These are phyloP conservation scores for Leptopilina clavipes DNA, from an alignment of 1,140 invertebrate species.

Conservation along the genomic window DNA sequence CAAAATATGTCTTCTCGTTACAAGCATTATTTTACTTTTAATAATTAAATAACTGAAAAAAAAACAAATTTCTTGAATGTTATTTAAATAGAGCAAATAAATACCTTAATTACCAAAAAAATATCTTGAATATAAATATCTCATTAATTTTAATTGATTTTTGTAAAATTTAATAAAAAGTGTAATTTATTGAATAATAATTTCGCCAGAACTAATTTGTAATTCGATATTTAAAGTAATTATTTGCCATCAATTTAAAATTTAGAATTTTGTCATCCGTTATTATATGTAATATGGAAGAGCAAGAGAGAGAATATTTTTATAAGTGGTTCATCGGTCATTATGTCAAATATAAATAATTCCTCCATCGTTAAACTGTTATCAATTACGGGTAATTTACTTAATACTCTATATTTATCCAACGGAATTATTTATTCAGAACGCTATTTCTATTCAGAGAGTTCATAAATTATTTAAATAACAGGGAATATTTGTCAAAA, in stretches of 20 bases:
- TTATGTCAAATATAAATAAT: conserved; percentile 21
- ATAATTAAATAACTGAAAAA: not conserved
- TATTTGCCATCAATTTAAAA: not conserved
- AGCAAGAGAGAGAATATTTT: not conserved
- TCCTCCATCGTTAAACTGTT: conserved; percentile 3
- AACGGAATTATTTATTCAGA: not conserved
- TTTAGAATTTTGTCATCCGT: conserved; percentile 8
- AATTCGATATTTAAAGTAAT: not conserved
- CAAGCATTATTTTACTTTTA: not conserved
- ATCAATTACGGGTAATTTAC: conserved; percentile 20
- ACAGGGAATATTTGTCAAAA: not conserved
- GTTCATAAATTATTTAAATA: conserved; percentile 9
- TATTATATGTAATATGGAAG: not conserved
- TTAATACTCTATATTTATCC: conserved; percentile 20
- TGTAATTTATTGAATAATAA: not conserved
- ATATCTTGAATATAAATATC: conserved; percentile 4
- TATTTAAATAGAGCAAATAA: not conserved
- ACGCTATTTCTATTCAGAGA: conserved; percentile 7
- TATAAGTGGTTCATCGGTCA: not conserved
- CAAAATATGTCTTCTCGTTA: not conserved
- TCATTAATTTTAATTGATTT: conserved; percentile 7
- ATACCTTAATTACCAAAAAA: not conserved
- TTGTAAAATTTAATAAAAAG: not conserved
- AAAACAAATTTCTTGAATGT: not conserved
- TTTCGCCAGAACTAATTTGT: not conserved